Conservation (phyloP, 2,888 invertebrate genomes). For the Ditula angustiorana region DNA sequence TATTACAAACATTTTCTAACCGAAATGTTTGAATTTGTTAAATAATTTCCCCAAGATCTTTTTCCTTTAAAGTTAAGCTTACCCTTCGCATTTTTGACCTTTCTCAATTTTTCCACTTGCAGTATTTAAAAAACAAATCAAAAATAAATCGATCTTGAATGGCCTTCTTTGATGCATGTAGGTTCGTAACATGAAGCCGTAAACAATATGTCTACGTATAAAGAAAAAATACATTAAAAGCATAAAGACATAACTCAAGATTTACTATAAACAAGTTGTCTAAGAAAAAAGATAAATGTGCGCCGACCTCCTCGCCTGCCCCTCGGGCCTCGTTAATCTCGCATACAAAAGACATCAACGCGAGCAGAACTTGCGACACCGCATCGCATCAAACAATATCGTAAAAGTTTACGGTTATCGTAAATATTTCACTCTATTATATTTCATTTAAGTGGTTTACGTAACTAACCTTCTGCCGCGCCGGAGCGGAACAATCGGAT, state of each 20-base stretch:
- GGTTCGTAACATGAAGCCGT: background rate
- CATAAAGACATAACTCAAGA: background rate
- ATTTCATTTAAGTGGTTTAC: constrained; percentile 27
- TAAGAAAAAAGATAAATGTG: background rate
- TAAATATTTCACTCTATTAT: constrained; percentile 36
- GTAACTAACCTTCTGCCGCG: constrained; percentile 32
- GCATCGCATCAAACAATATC: constrained; percentile 4
- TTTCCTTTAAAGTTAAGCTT: no score
- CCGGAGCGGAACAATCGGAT: constrained; percentile 29
- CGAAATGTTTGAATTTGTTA: no score
- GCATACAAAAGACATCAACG: constrained; percentile 60
- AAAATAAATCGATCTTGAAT: no score
- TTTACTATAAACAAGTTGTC: background rate
- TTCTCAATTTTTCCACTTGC: no score
- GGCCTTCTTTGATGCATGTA: background rate
- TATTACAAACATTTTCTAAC: no score
- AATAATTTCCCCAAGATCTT: no score
- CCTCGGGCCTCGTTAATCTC: constrained; percentile 1
- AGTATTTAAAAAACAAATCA: no score
- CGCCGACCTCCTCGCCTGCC: background rate
- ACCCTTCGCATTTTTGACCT: no score
- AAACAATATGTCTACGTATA: background rate
- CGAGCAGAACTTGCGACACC: constrained; percentile 35
- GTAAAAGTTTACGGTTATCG: constrained; percentile 35
- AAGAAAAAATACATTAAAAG: background rate